These are phyloP conservation scores for Ptychoptera albimana DNA, from an alignment of 2,888 invertebrate genomes.

Conservation along the genomic window DNA sequence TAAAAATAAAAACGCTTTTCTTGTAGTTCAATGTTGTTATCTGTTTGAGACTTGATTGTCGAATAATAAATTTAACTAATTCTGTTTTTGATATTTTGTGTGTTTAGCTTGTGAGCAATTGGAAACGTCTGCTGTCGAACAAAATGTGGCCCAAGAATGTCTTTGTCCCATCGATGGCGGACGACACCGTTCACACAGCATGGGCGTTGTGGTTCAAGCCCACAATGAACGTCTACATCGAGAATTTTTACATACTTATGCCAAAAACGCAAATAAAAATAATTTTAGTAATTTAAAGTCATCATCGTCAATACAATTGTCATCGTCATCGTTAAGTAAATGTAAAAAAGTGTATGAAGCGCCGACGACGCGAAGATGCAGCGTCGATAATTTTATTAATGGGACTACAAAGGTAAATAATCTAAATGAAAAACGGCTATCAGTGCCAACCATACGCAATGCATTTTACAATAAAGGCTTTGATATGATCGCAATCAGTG, in stretches of 20 bases:
- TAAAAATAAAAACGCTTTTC: too few species aligned
- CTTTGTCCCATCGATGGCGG: not conserved
- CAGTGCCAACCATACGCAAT: conserved; percentile 7
- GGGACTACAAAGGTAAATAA: too few species aligned
- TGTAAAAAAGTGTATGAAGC: not conserved
- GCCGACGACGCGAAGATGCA: too few species aligned
- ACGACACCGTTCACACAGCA: not conserved
- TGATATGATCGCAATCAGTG: conserved; percentile 1
- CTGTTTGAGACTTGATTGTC: not conserved
- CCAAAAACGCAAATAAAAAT: too few species aligned
- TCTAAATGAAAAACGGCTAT: conserved; percentile 2
- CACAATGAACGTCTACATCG: not conserved
- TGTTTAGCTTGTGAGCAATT: not conserved
- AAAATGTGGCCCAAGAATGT: not conserved
- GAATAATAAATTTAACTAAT: not conserved
- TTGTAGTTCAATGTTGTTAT: not conserved
- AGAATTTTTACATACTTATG: not conserved
- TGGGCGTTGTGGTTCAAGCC: not conserved
- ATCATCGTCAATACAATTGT: too few species aligned
- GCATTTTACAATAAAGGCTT: conserved; percentile 8
- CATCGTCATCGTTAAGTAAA: not conserved
- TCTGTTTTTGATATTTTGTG: not conserved
- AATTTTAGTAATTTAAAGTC: too few species aligned
- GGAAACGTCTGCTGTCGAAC: not conserved
- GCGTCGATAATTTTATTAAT: too few species aligned